Conservation (phyloP, 2,888 invertebrate species). For the Sinohyriopsis cumingii region DNA sequence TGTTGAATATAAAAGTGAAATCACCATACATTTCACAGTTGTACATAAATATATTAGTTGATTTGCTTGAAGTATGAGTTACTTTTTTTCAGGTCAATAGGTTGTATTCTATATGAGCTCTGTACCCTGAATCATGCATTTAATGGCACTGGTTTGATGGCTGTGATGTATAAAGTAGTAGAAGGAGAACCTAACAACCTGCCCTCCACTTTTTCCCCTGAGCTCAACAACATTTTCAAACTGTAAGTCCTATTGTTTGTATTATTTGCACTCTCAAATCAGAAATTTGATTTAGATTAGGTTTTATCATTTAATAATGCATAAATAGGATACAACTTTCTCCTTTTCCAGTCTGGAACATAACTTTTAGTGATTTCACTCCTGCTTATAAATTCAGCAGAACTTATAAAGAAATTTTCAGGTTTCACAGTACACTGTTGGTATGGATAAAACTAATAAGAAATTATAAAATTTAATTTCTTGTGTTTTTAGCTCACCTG, state of each 20-base stretch:
- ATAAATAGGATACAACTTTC: too few species aligned
- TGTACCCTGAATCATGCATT: conserved; percentile 71
- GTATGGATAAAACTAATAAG: too few species aligned
- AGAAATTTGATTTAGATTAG: background rate
- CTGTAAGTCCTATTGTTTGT: conserved; percentile 50
- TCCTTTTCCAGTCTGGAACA: background rate
- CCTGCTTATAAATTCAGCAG: too few species aligned
- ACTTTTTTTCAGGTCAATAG: conserved; percentile 68
- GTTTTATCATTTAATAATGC: background rate
- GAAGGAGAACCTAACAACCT: conserved; percentile 68
- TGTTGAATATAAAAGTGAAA: too few species aligned
- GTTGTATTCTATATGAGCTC: conserved; percentile 72
- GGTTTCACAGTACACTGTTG: too few species aligned
- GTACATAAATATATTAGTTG: too few species aligned
- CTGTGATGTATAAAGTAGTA: conserved; percentile 72
- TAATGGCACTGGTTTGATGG: conserved; percentile 70
- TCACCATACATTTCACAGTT: too few species aligned
- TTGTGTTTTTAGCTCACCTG: too few species aligned
- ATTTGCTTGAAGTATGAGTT: too few species aligned
- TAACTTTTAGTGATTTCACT: too few species aligned
- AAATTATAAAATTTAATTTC: too few species aligned
- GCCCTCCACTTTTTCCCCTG: conserved; percentile 63
- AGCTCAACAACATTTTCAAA: conserved; percentile 65
- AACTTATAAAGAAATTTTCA: too few species aligned
- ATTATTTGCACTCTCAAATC: background rate